A percentile compares a stretch with the other conserved stretches of the same genome.
Conservation (phyloP, 2,797 vertebrate species). For the Euphonia xanthogaster region DNA sequence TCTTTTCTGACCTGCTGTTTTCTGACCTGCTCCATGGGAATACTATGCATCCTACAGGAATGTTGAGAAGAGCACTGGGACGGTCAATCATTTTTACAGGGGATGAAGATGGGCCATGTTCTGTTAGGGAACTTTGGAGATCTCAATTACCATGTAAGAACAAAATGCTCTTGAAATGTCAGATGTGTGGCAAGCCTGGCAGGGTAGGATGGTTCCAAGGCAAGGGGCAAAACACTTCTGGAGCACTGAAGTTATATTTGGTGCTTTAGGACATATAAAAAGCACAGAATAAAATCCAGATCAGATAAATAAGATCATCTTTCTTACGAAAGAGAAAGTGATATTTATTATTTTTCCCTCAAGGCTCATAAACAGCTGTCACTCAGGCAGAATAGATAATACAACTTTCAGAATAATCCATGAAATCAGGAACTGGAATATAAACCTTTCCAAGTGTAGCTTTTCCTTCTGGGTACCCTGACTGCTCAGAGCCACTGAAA, state of each 20-base stretch:
- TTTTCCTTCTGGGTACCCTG: neutral
- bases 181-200: neutral
- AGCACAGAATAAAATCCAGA: neutral
- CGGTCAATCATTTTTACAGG: neutral
- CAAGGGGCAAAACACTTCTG: neutral
- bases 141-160: neutral
- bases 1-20: neutral
- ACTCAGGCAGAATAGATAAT: conserved; percentile 4
- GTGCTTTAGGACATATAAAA: neutral
- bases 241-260: neutral
- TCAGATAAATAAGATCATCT: conserved; percentile 17
- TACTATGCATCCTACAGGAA: neutral
- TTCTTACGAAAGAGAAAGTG: neutral
- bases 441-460: neutral
- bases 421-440: neutral
- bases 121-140: neutral
- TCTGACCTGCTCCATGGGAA: neutral
- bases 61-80: neutral
- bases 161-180: neutral
- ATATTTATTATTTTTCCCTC: conserved; percentile 28
- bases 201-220: neutral
- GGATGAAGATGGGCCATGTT: neutral
- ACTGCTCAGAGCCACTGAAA: neutral
- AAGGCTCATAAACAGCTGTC: conserved; percentile 36
- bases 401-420: neutral